Conservation (phyloP, 2,113 vertebrate genomes). For the Tachycineta bicolor region DNA sequence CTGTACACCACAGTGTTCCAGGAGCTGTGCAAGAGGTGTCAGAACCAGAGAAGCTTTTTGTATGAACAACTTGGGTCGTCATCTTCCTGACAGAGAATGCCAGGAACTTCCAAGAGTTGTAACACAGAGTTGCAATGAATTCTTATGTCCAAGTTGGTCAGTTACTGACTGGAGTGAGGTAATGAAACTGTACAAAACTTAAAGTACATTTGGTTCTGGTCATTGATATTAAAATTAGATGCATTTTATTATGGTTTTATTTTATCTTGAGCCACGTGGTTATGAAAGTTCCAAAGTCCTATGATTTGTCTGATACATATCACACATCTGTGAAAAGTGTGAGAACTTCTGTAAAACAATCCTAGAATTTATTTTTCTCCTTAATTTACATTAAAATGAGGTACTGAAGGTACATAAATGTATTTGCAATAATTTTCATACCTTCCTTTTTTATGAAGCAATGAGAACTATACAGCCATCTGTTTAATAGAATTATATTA, state of each 20-base stretch:
- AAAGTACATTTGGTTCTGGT: neutral
- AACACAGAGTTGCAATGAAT: constrained; percentile 83
- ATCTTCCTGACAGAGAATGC: constrained; percentile 86
- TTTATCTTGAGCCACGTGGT: neutral
- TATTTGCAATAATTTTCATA: neutral
- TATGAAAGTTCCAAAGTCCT: neutral
- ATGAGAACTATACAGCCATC: neutral
- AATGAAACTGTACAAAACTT: constrained; percentile 16
- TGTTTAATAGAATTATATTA: neutral
- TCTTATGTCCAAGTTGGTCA: constrained; percentile 88
- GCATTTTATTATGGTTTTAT: neutral
- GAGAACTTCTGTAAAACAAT: neutral
- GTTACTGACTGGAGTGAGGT: constrained; percentile 94
- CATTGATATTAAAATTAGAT: neutral
- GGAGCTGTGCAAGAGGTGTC: constrained; percentile 85
- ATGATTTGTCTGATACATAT: neutral
- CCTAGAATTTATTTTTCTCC: neutral
- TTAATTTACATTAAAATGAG: neutral
- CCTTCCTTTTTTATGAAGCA: neutral
- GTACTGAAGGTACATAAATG: neutral
- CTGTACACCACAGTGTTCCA: constrained; percentile 83
- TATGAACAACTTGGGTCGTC: constrained; percentile 86
- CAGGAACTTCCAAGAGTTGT: constrained; percentile 74
- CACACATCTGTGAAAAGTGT: neutral
- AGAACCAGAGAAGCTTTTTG: constrained; percentile 88